These are phyloP conservation scores for Pinctada fucata DNA, from an alignment of 2,888 invertebrate genomes.

Conservation along the genomic window DNA sequence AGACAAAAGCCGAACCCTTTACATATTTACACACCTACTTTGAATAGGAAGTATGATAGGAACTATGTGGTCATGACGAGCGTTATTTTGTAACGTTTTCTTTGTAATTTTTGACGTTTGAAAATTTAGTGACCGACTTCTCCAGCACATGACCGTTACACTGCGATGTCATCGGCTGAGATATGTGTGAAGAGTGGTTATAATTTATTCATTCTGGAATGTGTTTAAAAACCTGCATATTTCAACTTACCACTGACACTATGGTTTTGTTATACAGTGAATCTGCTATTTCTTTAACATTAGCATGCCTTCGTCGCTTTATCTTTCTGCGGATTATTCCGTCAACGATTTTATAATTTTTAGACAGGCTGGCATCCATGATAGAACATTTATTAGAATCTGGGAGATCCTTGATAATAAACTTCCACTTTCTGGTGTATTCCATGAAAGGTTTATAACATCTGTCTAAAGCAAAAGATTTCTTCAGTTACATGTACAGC, in stretches of 20 bases:
- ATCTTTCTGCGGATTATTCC: slow-evolving; percentile 14
- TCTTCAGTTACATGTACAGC: too few species aligned
- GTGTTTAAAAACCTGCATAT: neutral
- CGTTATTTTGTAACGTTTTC: too few species aligned
- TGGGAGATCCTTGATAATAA: neutral
- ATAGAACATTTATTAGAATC: slow-evolving; percentile 1
- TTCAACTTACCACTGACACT: slow-evolving; percentile 48
- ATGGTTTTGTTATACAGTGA: slow-evolving; percentile 48
- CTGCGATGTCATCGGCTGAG: too few species aligned
- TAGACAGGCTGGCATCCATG: slow-evolving; percentile 14
- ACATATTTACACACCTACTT: too few species aligned
- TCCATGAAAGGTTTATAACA: neutral
- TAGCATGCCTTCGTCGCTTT: neutral
- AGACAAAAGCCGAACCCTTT: too few species aligned
- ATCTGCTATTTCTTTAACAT: slow-evolving; percentile 34
- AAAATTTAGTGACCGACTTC: too few species aligned
- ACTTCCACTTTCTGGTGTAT: neutral
- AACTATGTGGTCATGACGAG: too few species aligned
- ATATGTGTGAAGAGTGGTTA: too few species aligned
- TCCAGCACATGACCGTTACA: too few species aligned
- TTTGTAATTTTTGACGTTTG: too few species aligned
- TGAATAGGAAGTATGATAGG: too few species aligned
- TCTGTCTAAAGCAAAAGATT: neutral
- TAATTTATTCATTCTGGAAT: too few species aligned
- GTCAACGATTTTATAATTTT: slow-evolving; percentile 17